A percentile compares a stretch with the other conserved stretches of the same genome.
These are phyloP conservation scores for Tragelaphus strepsiceros DNA, from an alignment of 2,113 vertebrate genomes.

Conservation along the genomic window DNA sequence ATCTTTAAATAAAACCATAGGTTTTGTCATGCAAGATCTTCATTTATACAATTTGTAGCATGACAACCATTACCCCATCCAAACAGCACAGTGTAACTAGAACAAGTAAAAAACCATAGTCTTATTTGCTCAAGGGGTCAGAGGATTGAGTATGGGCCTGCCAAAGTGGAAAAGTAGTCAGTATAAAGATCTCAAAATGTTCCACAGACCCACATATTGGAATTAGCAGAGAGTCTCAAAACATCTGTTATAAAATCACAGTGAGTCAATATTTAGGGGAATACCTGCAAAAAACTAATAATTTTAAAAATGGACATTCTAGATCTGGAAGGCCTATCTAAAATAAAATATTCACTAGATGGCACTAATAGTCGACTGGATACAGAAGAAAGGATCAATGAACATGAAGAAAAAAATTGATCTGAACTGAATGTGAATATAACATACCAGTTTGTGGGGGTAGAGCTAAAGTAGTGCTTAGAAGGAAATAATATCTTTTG, in stretches of 20 bases:
- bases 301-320: not conserved
- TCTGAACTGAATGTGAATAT: not conserved
- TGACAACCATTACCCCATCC: not conserved
- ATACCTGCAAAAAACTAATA: not conserved
- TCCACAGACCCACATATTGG: not conserved
- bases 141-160: not conserved
- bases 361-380: not conserved
- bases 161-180: not conserved
- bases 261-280: not conserved
- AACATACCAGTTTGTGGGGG: not conserved
- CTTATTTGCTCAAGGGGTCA: not conserved
- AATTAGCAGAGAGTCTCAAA: not conserved
- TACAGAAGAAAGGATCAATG: not conserved
- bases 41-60: not conserved
- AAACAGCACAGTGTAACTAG: not conserved
- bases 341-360: not conserved
- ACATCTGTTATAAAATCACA: not conserved
- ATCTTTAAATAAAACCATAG: constrained; percentile 10
- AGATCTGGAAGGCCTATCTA: not conserved
- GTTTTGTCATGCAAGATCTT: not conserved
- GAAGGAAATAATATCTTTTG: not conserved
- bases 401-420: not conserved
- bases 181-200: not conserved
- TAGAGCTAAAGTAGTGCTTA: not conserved
- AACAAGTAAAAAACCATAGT: not conserved